Base-by-base conservation (phyloP, 2,113 vertebrate species). In the Sander vitreus region DNA sequence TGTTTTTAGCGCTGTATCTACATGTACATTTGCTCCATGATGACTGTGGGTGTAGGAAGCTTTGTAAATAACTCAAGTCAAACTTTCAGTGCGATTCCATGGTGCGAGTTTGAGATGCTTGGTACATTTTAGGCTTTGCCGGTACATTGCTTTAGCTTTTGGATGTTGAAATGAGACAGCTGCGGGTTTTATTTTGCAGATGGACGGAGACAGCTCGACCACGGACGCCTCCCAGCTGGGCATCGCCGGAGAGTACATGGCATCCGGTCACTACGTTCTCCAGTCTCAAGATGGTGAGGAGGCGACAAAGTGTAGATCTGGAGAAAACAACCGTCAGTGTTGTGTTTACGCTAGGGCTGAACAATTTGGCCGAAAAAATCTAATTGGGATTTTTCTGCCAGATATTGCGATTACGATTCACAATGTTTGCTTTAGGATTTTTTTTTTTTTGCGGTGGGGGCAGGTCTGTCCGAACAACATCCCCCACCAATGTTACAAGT, bases 211-310 rank as follows among this genome's bases (percentile, higher is more conserved):
- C 94, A 95, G 93, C 84, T 96, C 97, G 10, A 99, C 98, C 45
- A 99, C 98, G 13, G 98, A 99, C 82, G 95, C 98, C 86, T 98
- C 98, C 83, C 98, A 99, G 92, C 93, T 99, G 90, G 97, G 97
- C 84, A 99, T 99, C 91, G 95, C 97, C 23, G 96, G 97, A 80
- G 98, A 99, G 81, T 99, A 99, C 84, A 98, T 99, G 88, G 93
- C 97, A 57, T 93, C 97, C 66, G 94, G 97, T 70, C 98, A 99
- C 71, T 99, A 99, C 18, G 98, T 99, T 9, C 96, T 99, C 90
- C 98, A 99, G 89, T 94, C 98, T 58, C 98, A 97, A 0, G 98
- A 99, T 48, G 98, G 98, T 99, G 92, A 96, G 95, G 69, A 64
- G 13, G 1, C 6, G 13, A 1, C 0, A 33, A 2, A 51, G 39